Conservation (phyloP, 1,140 invertebrate species). For the Cotesia glomerata region DNA sequence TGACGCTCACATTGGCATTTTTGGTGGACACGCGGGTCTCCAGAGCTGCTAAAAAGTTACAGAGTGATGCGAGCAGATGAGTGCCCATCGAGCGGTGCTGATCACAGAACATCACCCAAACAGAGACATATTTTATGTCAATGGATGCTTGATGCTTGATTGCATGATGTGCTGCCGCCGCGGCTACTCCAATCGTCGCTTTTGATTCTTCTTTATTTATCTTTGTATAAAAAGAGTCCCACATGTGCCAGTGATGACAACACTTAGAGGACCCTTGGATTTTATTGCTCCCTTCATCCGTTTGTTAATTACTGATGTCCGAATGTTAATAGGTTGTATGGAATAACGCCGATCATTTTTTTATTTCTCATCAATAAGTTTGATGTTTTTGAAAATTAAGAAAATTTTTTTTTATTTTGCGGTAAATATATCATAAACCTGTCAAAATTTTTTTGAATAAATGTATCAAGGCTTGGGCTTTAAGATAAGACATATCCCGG, state of each 20-base stretch:
- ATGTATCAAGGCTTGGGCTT: too few relatives aligned
- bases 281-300: background rate
- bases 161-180: too few relatives aligned
- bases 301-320: background rate
- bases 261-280: background rate
- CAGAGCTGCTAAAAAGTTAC: constrained; percentile 44
- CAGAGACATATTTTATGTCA: constrained; percentile 57
- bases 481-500: too few relatives aligned
- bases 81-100: background rate
- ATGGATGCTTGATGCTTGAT: constrained; percentile 16
- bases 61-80: constrained; percentile 38
- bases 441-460: too few relatives aligned
- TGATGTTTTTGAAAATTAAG: too few relatives aligned
- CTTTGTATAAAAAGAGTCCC: constrained; percentile 14
- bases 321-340: too few relatives aligned
- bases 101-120: constrained; percentile 19
- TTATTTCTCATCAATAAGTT: too few relatives aligned
- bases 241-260: background rate
- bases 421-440: too few relatives aligned
- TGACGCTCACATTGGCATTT: constrained; percentile 54
- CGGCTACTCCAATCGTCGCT: too few relatives aligned
- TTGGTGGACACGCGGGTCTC: constrained; percentile 47
- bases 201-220: background rate
- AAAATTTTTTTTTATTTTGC: too few relatives aligned
- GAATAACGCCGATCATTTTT: too few relatives aligned